Base-by-base conservation (phyloP, 2,797 vertebrate species). In the Chaenodraco wilsoni region DNA sequence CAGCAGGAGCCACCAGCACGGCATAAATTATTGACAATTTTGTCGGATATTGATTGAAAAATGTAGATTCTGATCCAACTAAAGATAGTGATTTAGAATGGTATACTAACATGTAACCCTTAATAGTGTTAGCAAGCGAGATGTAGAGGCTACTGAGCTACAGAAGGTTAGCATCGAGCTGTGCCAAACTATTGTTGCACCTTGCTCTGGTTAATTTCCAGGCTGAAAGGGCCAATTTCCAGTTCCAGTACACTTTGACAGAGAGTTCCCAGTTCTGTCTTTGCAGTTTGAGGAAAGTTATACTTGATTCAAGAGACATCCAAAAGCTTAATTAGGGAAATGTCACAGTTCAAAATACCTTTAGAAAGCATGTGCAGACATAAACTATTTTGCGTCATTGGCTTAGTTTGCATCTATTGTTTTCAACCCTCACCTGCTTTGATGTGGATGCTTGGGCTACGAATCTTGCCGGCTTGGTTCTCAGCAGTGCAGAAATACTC, bases 401-500 rank as follows among this genome's bases (percentile, higher is more conserved):
- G 9, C 3, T 55, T 44, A 5, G 41, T 51, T 64, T 69, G 31
- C 43, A n/a, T 43, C 5, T 3, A 15, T 15, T 12, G 56, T 60
- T 46, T 55, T 76, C 31, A 21, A 31, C 9, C 12, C 94, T 93
- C 69, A 99, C 97, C 98, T 96, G 98, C 97, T 97, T 99, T 99
- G 86, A 99, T 93, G 83, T 95, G 97, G 93, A 99, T 99, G 75
- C 97, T 98, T 63, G 97, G 97, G 93, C 98, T 99, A 89, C 98
- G 96, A 89, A 99, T 99, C 91, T 98, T 98, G 87, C 98, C 98
- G 55, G 96, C 97, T 70, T 96, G 95, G 85, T 99, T 99, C 95
- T 99, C 98, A 51, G 98, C 98, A 8, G 98, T 99, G 92, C 97
- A 99, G 95, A 99, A 99, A 92, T 99, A 99, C 95, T 98, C 97